Conservation (phyloP, 2,797 vertebrate species). For the Karalla daura region DNA sequence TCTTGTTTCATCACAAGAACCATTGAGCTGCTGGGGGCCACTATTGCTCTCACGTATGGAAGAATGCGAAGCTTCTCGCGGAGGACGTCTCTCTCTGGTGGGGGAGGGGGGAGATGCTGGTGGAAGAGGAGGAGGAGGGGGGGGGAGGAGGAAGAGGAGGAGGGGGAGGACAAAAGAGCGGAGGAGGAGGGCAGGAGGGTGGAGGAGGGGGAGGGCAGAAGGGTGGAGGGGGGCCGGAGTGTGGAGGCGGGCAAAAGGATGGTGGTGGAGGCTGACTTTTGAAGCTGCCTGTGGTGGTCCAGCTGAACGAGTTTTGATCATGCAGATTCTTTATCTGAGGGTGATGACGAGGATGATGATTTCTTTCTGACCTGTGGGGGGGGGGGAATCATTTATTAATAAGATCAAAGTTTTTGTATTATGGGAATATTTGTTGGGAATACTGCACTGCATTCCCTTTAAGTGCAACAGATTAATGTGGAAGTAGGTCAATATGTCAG, state of each 20-base stretch:
- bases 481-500: neutral
- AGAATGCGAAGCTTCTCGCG: constrained; percentile 8
- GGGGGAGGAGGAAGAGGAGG: neutral
- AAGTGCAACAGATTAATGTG: neutral
- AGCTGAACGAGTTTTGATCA: constrained; percentile 27
- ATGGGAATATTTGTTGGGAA: neutral
- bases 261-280: constrained; percentile 1
- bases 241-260: constrained; percentile 9
- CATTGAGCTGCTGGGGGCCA: neutral
- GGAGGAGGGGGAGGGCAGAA: neutral
- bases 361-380: constrained; percentile 53
- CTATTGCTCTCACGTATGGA: constrained; percentile 39
- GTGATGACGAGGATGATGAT: constrained; percentile 24
- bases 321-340: constrained; percentile 40
- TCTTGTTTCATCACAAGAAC: constrained; percentile 10
- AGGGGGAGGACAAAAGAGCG: neutral
- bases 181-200: neutral
- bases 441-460: neutral
- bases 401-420: too few relatives aligned
- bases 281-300: neutral
- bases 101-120: constrained; percentile 15
- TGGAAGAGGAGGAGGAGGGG: constrained; percentile 15
- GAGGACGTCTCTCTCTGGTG: constrained; percentile 2
- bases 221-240: neutral
- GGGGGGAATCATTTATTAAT: constrained; percentile 27